Conservation (phyloP, 2,113 vertebrate genomes). For the Ceratotherium simum region DNA sequence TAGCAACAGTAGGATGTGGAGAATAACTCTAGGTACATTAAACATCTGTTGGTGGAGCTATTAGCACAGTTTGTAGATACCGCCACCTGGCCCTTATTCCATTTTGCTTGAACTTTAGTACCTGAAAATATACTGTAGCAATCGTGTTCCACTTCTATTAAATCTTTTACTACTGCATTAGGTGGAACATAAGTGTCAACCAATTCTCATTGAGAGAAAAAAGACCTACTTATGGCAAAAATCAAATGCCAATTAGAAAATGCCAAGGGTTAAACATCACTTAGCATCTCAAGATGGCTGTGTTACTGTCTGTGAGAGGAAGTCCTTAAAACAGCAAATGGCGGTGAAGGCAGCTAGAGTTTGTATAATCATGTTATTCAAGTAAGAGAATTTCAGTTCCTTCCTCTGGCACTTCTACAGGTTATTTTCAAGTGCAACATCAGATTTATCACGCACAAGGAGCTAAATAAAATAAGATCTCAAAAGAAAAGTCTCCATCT, state of each 20-base stretch:
- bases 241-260: conserved; percentile 75
- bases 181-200: conserved; percentile 75
- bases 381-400: background rate
- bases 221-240: conserved; percentile 70
- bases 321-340: conserved; percentile 59
- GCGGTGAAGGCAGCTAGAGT: background rate
- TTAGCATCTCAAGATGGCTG: conserved; percentile 31
- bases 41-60: conserved; percentile 87
- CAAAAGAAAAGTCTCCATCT: background rate
- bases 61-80: conserved; percentile 87
- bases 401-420: conserved; percentile 39
- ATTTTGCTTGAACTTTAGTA: conserved; percentile 85
- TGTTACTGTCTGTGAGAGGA: conserved; percentile 9
- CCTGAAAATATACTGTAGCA: conserved; percentile 81
- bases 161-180: conserved; percentile 84
- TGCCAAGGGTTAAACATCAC: conserved; percentile 69
- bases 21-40: conserved; percentile 85
- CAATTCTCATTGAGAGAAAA: conserved; percentile 69
- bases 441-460: background rate
- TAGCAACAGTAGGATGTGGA: conserved; percentile 91
- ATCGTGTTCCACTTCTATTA: conserved; percentile 77
- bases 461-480: conserved; percentile 17
- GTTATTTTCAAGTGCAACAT: conserved; percentile 40
- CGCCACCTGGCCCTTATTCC: conserved; percentile 88
- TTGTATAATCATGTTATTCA: conserved; percentile 21